Conservation (phyloP, 2,113 vertebrate genomes). For the Hippolais icterina region DNA sequence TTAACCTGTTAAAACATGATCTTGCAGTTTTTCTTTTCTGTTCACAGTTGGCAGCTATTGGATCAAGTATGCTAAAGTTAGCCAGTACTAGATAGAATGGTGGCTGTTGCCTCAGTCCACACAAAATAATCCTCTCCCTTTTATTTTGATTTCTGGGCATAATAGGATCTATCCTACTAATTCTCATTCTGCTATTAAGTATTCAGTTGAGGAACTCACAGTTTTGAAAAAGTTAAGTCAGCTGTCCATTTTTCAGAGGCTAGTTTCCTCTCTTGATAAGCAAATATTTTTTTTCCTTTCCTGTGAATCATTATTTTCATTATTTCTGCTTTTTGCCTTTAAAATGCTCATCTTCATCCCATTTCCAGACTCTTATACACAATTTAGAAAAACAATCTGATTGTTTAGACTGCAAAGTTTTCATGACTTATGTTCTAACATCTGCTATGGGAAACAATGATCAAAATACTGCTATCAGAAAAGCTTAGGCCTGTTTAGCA, state of each 20-base stretch:
- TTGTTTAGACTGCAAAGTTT: slow-evolving; percentile 26
- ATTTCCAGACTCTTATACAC: background rate
- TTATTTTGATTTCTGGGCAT: background rate
- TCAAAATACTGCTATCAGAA: background rate
- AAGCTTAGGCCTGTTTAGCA: background rate
- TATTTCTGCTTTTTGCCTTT: background rate
- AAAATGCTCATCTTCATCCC: background rate
- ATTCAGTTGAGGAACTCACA: background rate
- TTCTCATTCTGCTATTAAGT: background rate
- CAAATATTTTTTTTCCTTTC: background rate
- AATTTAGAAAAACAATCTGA: slow-evolving; percentile 10
- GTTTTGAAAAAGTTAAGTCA: background rate
- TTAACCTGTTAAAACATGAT: background rate
- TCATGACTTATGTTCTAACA: background rate
- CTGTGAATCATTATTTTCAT: background rate
- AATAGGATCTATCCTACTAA: background rate
- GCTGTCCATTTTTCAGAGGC: background rate
- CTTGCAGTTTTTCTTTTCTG: background rate
- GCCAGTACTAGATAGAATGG: background rate
- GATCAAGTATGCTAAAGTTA: background rate
- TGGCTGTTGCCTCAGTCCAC: background rate
- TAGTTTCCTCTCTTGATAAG: background rate
- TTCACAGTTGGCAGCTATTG: background rate
- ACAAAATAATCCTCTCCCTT: background rate
- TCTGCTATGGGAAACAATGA: slow-evolving; percentile 23